Conservation (phyloP, 2,797 vertebrate species). For the Takifugu ocellatus region DNA sequence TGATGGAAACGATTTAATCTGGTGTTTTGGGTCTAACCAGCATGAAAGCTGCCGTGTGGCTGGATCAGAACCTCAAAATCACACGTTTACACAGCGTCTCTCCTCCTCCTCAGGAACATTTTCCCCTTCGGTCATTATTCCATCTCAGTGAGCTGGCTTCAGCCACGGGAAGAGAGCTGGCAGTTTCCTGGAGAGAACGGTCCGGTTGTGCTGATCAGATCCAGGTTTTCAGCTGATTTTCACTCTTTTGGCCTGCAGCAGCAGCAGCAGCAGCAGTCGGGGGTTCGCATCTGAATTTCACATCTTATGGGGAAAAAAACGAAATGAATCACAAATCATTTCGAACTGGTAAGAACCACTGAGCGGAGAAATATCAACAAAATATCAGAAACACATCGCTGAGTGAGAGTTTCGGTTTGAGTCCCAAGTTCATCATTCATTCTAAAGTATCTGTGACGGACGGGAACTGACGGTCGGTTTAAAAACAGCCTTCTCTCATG, state of each 20-base stretch:
- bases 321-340: not conserved
- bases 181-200: constrained; percentile 57
- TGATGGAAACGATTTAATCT: too few species aligned
- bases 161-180: constrained; percentile 42
- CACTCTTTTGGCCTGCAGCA: constrained; percentile 16
- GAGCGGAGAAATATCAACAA: too few species aligned
- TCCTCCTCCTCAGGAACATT: constrained; percentile 28
- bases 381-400: too few species aligned
- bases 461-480: constrained; percentile 1
- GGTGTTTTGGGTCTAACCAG: too few species aligned
- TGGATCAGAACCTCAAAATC: too few species aligned
- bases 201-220: constrained; percentile 33
- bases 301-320: not conserved
- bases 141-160: constrained; percentile 39
- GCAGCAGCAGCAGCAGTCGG: not conserved
- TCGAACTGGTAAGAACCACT: too few species aligned
- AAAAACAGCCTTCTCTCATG: constrained; percentile 14
- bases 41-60: too few species aligned
- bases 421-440: too few species aligned
- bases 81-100: too few species aligned
- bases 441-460: too few species aligned
- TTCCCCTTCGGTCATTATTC: constrained; percentile 42
- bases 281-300: not conserved
- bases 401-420: too few species aligned
- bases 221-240: constrained; percentile 44